Evolutionary conservation across 2,113 vertebrate species (phyloP).

Genomic region (Saccopteryx leptura): DNA sequence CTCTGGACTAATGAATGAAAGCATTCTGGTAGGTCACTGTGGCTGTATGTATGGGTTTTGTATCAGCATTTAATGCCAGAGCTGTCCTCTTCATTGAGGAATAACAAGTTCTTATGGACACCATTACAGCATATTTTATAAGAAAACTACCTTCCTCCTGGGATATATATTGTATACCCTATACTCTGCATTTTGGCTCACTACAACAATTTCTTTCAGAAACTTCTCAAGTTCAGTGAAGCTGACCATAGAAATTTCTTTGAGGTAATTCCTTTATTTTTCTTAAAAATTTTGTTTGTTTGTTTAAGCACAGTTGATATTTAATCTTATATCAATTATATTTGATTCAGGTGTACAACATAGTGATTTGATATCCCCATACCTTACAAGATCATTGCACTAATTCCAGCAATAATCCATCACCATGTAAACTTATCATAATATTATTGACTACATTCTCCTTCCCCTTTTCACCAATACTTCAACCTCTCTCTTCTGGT

Average conservation of each 20-base stretch:
- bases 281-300: neutral
- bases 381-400: neutral
- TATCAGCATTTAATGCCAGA: neutral
- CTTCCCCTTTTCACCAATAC: neutral
- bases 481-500: neutral
- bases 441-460: neutral
- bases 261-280: neutral
- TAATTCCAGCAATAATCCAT: neutral
- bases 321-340: neutral
- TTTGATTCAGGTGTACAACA: neutral
- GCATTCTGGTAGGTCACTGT: neutral
- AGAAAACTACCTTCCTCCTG: neutral
- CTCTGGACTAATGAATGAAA: constrained; percentile 28
- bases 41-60: neutral
- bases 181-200: neutral
- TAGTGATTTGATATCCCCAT: neutral
- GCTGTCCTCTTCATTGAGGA: neutral
- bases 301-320: neutral
- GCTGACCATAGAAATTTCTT: neutral
- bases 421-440: neutral
- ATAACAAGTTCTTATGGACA: neutral
- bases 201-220: neutral
- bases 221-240: neutral
- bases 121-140: neutral
- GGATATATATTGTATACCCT: neutral